Percentiles rank a stretch among this genome's conserved stretches.
Evolutionary conservation across 2,113 vertebrate genomes (phyloP).

Genomic region (Camelus dromedarius): DNA sequence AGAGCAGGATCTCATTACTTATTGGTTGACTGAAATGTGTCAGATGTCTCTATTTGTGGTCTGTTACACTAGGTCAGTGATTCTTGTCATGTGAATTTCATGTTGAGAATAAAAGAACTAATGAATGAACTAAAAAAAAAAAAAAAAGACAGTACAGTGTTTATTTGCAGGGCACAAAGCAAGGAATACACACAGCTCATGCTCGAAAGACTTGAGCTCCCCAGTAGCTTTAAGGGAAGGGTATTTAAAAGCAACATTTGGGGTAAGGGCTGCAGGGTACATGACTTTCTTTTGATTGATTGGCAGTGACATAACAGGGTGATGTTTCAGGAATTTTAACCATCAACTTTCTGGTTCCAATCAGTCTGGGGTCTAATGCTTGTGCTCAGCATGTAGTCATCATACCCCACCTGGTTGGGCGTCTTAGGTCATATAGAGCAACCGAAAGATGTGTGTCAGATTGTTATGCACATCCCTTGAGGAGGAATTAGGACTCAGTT

Average conservation of each 20-base stretch:
- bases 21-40: neutral
- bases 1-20: neutral
- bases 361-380: neutral
- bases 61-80: neutral
- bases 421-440: neutral
- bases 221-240: neutral
- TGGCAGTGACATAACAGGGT: neutral
- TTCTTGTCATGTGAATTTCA: neutral
- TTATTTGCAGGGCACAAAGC: neutral
- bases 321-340: neutral
- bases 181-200: neutral
- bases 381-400: neutral
- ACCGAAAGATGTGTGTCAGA: neutral
- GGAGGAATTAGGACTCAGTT: neutral
- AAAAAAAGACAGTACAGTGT: neutral
- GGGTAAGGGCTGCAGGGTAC: neutral
- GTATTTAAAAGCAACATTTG: neutral
- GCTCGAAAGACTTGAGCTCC: neutral
- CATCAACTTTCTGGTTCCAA: neutral
- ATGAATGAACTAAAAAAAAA: neutral
- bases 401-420: neutral
- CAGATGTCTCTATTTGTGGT: neutral
- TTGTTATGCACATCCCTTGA: neutral
- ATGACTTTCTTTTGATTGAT: neutral
- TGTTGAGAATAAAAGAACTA: neutral